A percentile compares a stretch with the other conserved stretches of the same genome.
Evolutionary conservation across 1,140 invertebrate genomes (phyloP).

Genomic region (Berghia stephanieae): DNA sequence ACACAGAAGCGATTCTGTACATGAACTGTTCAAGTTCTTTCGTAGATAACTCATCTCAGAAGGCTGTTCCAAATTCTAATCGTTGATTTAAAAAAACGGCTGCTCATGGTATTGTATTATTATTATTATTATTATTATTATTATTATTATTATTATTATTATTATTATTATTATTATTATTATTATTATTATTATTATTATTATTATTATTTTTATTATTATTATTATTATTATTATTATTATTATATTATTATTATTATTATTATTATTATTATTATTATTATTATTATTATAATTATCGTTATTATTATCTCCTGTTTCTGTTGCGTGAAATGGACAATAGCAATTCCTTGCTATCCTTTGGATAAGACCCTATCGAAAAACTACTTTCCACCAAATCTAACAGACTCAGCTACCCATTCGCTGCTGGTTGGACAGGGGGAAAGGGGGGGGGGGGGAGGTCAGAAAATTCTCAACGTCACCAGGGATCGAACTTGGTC

Average conservation of each 20-base stretch:
- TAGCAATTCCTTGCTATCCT: too few species aligned
- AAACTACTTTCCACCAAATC: too few species aligned
- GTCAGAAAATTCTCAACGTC: neutral
- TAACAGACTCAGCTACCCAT: too few species aligned
- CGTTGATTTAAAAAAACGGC: neutral
- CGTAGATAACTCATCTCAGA: neutral
- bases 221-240: neutral
- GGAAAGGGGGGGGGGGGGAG: neutral
- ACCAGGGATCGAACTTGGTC: too few species aligned
- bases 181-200: neutral
- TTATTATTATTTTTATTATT: neutral
- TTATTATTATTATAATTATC: neutral
- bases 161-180: neutral
- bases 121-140: neutral
- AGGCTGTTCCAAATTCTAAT: neutral
- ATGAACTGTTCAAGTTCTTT: neutral
- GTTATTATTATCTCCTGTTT: slow-evolving; percentile 4
- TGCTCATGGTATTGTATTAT: neutral
- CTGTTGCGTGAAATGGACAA: neutral
- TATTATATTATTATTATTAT: neutral
- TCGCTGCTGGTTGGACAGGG: neutral
- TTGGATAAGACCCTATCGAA: too few species aligned
- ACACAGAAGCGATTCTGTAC: neutral
- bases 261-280: slow-evolving; percentile 11
- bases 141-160: neutral